phyloP scores from a whole-genome alignment of 2,113 vertebrate species.

The Malaclemys terrapin region DNA sequence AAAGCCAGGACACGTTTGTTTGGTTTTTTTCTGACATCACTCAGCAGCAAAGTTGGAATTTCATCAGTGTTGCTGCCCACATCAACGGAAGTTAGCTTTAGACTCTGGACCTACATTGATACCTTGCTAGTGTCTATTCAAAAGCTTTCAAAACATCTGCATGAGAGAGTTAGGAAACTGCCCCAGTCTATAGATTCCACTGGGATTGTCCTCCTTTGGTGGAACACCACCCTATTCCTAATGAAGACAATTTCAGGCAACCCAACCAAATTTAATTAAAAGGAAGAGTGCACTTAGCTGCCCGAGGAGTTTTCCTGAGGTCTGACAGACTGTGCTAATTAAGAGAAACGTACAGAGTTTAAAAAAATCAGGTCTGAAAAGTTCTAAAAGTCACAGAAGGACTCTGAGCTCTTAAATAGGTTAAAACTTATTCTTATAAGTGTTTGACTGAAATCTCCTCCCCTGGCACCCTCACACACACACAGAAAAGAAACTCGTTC shows the following conservation, averaged over 20 bases:
- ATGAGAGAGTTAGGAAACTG: neutral
- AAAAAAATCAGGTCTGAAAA: constrained; percentile 61
- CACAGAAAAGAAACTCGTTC: neutral
- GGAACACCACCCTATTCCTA: constrained; percentile 35
- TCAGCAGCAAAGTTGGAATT: neutral
- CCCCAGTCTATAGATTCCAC: neutral
- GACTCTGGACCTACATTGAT: neutral
- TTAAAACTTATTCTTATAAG: neutral
- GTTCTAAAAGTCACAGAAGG: constrained; percentile 30
- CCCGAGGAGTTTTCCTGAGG: neutral
- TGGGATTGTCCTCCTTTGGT: neutral
- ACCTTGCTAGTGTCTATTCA: constrained; percentile 15
- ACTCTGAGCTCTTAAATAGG: constrained; percentile 61
- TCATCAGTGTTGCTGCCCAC: neutral
- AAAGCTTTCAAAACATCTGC: neutral
- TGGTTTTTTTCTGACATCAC: neutral
- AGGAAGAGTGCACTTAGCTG: constrained; percentile 47
- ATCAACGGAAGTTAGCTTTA: neutral
- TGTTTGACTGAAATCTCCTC: neutral
- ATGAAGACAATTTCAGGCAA: constrained; percentile 60
- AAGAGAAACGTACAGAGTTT: constrained; percentile 44
- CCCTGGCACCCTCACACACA: neutral
- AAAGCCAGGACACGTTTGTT: rapidly evolving
- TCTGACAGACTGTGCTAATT: constrained; percentile 73
- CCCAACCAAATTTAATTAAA: constrained; percentile 40